Percentiles rank a stretch among this genome's conserved stretches.
phyloP scores from a whole-genome alignment of 2,888 invertebrate genomes.

The Drosophila meridiana region DNA sequence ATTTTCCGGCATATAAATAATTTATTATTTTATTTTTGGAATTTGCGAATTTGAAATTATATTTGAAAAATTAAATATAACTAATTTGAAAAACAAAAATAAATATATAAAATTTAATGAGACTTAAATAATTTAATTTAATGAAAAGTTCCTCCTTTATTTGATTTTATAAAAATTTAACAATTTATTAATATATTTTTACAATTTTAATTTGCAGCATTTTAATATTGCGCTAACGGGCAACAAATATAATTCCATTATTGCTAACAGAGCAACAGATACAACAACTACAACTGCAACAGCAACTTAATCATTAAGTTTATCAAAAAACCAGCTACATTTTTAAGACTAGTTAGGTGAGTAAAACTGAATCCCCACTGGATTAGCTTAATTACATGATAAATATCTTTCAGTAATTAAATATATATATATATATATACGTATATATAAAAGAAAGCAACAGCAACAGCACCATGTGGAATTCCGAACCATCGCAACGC shows the following conservation, averaged over 20 bases:
- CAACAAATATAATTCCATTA: slow-evolving; percentile 64
- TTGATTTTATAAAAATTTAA: background rate
- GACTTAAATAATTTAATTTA: background rate
- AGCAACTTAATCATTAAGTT: slow-evolving; percentile 48
- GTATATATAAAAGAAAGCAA: slow-evolving; percentile 7
- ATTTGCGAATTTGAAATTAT: background rate
- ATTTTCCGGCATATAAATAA: slow-evolving; percentile 21
- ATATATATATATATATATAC: slow-evolving; percentile 19
- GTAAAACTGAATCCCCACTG: slow-evolving; percentile 17
- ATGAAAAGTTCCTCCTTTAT: background rate
- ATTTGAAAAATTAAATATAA: background rate
- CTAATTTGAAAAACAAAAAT: background rate
- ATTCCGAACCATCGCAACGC: slow-evolving; percentile 80
- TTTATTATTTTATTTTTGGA: background rate
- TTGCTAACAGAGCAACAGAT: slow-evolving; percentile 40
- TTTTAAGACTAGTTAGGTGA: slow-evolving; percentile 57
- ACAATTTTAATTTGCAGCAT: slow-evolving; percentile 55
- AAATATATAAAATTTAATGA: background rate
- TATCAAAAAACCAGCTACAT: slow-evolving; percentile 20
- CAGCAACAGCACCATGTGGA: slow-evolving; percentile 82
- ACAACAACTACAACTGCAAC: slow-evolving; percentile 28
- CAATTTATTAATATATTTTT: background rate
- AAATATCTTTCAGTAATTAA: slow-evolving; percentile 47
- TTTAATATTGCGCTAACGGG: slow-evolving; percentile 61
- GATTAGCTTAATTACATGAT: background rate